These are phyloP conservation scores for Erebia aethiops DNA, from an alignment of 2,888 invertebrate genomes.

Conservation along the genomic window DNA sequence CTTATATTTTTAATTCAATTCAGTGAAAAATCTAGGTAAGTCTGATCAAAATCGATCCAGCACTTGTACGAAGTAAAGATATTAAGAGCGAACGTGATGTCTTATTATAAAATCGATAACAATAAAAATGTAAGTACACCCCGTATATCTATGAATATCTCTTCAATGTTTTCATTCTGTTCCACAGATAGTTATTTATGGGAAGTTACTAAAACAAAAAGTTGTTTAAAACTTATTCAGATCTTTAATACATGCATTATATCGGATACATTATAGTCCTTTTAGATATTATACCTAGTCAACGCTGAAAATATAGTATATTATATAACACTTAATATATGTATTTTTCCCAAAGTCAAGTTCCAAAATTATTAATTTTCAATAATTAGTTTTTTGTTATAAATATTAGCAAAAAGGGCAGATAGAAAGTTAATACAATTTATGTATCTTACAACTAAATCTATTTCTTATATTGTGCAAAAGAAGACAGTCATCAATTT, in stretches of 20 bases:
- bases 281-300: slow-evolving; percentile 60
- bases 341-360: slow-evolving; percentile 38
- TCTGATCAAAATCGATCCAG: not conserved
- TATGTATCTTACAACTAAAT: slow-evolving; percentile 30
- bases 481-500: slow-evolving; percentile 33
- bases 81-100: not conserved
- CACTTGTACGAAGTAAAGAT: not conserved
- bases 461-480: slow-evolving; percentile 33
- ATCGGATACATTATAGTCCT: slow-evolving; percentile 48
- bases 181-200: not conserved
- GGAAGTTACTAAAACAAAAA: slow-evolving; percentile 36
- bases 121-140: no score
- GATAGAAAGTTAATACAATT: slow-evolving; percentile 37
- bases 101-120: not conserved
- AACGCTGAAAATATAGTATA: slow-evolving; percentile 58
- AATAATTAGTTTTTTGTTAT: slow-evolving; percentile 31
- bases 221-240: slow-evolving; percentile 39
- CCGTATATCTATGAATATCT: no score
- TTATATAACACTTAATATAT: slow-evolving; percentile 47
- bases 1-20: not conserved
- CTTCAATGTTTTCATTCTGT: no score
- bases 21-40: not conserved
- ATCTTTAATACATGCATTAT: slow-evolving; percentile 46
- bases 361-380: slow-evolving; percentile 40
- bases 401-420: slow-evolving; percentile 29